These are phyloP conservation scores for Pemphigus obesinymphae DNA, from an alignment of 1,140 invertebrate species.

Conservation along the genomic window DNA sequence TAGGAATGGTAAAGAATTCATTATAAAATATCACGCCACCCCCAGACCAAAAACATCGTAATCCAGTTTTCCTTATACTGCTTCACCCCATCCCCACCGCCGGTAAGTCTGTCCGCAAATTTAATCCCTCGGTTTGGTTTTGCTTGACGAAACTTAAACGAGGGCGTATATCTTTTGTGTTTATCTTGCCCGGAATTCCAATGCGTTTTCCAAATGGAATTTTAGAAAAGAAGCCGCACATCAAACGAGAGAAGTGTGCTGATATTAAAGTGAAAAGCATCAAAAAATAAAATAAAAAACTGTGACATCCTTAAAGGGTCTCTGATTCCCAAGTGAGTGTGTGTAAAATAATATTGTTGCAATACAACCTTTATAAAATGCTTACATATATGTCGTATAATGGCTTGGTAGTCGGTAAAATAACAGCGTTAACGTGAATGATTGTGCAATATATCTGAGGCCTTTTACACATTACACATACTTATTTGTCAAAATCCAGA, in stretches of 20 bases:
- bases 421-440: not conserved
- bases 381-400: not conserved
- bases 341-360: not conserved
- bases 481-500: too few species aligned
- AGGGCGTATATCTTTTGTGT: not conserved
- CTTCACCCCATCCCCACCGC: not conserved
- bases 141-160: constrained; percentile 3
- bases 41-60: constrained; percentile 8
- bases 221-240: not conserved
- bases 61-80: not conserved
- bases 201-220: not conserved
- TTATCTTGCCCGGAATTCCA: not conserved
- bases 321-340: not conserved
- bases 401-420: not conserved
- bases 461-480: too few species aligned
- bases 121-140: not conserved
- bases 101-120: not conserved
- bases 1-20: not conserved
- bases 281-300: not conserved
- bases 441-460: not conserved
- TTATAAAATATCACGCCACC: not conserved
- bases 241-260: not conserved
- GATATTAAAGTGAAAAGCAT: not conserved
- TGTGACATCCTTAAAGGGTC: not conserved
- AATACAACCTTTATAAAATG: not conserved